Base-by-base conservation (phyloP, 2,113 vertebrate genomes). In the Hippocampus comes region DNA sequence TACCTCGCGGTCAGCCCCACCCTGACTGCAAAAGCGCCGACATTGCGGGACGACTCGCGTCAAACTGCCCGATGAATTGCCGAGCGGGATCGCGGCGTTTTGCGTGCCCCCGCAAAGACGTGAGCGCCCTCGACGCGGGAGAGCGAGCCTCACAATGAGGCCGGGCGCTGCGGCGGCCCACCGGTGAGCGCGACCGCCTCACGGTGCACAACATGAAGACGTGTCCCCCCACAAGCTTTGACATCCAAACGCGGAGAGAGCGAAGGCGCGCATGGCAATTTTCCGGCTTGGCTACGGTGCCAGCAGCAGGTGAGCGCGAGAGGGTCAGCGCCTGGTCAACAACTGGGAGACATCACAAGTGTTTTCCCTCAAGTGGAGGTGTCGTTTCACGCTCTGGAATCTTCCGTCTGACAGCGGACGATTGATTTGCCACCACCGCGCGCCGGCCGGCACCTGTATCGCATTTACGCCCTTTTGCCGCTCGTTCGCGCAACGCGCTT, bases 281-380 rank as follows among this genome's bases (percentile, higher is more conserved):
- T 56, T 56, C 21, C 53, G n/a, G 59, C 17, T 61, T 61, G 34
- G 15, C 27, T 17, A 34, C 59, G 59, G 59, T 61, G 15, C 59
- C 27, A 18, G 30, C 17, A 20, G 59, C 59, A 61, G 59, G 59
- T 61, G 59, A 61, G 27, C 18, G 21, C 15, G 17, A 61, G 8
- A 27, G 59, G 59, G 59, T 60, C 59, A 34, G 12, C 15, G 7
- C 15, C 27, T 34, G 59, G 59, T 60, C 59, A 61, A 61, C 59
- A 61, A 61, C 59, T 61, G 59, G 59, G 15, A 61, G 15, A 15
- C 59, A 30, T 61, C 59, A 61, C 59, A 61, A 61, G 59, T 61
- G 25, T 61, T 61, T 61, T 61, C 27, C 59, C 15, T 61, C 59
- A 34, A 61, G 59, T 20, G 27, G 34, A 61, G 59, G 27, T 34